Evolutionary conservation across 2,888 invertebrate species (phyloP), one percentile per base, ranked within the genome.

Genomic region (Caenorhabditis angaria): DNA sequence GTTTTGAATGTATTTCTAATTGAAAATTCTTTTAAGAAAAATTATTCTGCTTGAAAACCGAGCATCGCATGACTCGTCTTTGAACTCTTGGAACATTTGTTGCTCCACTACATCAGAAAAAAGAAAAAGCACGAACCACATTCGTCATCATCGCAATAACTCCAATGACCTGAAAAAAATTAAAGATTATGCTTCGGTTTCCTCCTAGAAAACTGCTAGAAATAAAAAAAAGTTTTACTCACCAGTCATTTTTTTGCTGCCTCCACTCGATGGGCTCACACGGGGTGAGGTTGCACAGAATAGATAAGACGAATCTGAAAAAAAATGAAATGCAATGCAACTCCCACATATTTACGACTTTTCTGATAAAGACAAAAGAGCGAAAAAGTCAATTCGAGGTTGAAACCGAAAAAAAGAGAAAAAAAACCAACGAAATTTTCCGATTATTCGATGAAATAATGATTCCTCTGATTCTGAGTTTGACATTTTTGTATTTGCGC

Each of bases 71-170:
- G n/a, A n/a, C n/a, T n/a, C n/a, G n/a, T 10, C 41, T 41, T 18
- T 41, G 41, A 41, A 41, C 10, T 41, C 41, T 41, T n/a, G n/a
- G n/a, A n/a, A n/a, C n/a, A n/a, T n/a, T n/a, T n/a, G n/a, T n/a
- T n/a, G 35, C 35, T 51, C 22, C 51, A 3, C 2, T 22, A 3
- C 5, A 10, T 24, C 51, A 51, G 6, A 22, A 22, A 18, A 22
- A 51, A 22, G n/a, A 51, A 51, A 51, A 51, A 56, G 14, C 4
- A 61, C 74, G 61, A 35, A 59, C 83, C 83, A 62, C 81, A 82
- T 28, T 74, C 80, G 60, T 78, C 81, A 54, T 81, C 78, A 48
- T 84, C 84, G 61, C 83, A 82, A 70, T 84, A 84, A 74, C 81
- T 80, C 84, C 84, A 84, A 65, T 82, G 78, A 24, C 76, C 78